Percentiles rank a stretch among this genome's conserved stretches.
Conservation (phyloP, 2,113 vertebrate genomes). For the Xiphias gladius region DNA sequence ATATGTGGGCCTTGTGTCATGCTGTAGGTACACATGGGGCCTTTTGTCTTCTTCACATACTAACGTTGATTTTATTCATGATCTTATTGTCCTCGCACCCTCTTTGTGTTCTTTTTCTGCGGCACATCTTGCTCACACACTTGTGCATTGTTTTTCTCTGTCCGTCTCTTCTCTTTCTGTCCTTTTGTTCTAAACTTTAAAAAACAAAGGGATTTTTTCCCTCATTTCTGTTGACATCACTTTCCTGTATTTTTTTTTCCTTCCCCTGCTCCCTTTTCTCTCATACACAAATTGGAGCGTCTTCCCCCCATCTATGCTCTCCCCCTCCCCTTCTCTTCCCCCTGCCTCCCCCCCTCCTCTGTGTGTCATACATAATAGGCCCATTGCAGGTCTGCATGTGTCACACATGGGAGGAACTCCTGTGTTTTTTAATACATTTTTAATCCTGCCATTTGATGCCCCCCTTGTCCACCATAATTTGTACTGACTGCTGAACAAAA, state of each 20-base stretch:
- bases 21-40: not conserved
- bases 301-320: constrained; percentile 38
- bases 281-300: constrained; percentile 39
- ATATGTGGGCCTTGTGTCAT: no score
- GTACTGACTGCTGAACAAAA: constrained; percentile 84
- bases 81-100: not conserved
- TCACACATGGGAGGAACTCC: constrained; percentile 81
- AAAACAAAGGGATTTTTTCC: constrained; percentile 20
- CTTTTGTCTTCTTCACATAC: constrained; percentile 25
- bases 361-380: constrained; percentile 76
- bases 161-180: constrained; percentile 12
- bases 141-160: constrained; percentile 17
- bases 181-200: constrained; percentile 19
- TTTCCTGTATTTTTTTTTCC: constrained; percentile 42
- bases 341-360: constrained; percentile 43
- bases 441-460: constrained; percentile 83
- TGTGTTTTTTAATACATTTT: constrained; percentile 84
- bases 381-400: constrained; percentile 72
- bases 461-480: constrained; percentile 83
- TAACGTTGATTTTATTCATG: not conserved
- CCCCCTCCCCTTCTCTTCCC: constrained; percentile 9
- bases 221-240: constrained; percentile 38
- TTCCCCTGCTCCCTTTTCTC: constrained; percentile 25
- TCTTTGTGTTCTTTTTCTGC: not conserved
- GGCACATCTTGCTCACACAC: constrained; percentile 22